Evolutionary conservation across 2,113 vertebrate species (phyloP).

Genomic region (Merops nubicus): DNA sequence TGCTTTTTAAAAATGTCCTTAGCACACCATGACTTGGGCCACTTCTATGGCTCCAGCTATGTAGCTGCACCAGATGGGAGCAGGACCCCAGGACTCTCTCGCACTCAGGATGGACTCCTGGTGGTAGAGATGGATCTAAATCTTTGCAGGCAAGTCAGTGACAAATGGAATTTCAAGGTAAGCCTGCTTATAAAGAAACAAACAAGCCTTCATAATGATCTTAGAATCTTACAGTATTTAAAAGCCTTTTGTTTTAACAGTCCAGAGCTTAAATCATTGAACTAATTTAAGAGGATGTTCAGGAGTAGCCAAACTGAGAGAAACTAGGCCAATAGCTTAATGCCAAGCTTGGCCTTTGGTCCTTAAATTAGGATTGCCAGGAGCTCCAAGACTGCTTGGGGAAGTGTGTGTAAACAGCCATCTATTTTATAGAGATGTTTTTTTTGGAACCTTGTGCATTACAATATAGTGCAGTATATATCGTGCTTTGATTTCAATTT

Average conservation of each 20-base stretch:
- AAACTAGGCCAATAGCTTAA: neutral
- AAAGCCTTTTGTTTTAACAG: neutral
- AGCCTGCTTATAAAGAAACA: neutral
- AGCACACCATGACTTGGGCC: conserved; percentile 91
- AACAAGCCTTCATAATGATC: neutral
- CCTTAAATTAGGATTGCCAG: neutral
- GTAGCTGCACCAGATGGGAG: conserved; percentile 90
- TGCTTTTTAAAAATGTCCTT: neutral
- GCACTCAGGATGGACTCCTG: conserved; percentile 87
- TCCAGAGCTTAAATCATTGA: neutral
- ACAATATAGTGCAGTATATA: neutral
- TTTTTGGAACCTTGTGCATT: neutral
- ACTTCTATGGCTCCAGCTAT: conserved; percentile 96
- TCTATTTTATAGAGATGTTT: neutral
- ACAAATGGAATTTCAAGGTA: conserved; percentile 96
- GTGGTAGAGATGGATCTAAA: conserved; percentile 92
- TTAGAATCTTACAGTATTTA: neutral
- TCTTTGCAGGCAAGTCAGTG: conserved; percentile 89
- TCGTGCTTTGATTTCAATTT: neutral
- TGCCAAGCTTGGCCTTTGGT: neutral
- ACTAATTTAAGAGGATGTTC: neutral
- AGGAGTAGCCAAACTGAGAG: neutral
- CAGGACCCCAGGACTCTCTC: conserved; percentile 89
- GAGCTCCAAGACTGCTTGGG: neutral
- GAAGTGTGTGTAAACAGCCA: neutral